phyloP scores from a whole-genome alignment of 2,113 vertebrate genomes.

The Lampris incognitus region DNA sequence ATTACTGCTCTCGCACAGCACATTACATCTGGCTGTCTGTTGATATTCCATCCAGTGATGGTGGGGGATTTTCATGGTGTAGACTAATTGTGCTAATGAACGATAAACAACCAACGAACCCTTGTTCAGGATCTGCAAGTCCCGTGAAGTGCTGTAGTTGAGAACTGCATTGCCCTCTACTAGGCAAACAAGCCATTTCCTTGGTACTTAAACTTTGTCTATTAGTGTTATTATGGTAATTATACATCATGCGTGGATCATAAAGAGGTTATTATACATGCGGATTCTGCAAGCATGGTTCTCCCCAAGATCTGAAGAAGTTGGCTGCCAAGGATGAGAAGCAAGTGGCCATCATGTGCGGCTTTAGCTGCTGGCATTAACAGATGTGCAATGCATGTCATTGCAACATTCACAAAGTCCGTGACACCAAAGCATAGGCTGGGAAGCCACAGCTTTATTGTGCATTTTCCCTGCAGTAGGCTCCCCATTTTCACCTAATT shows the following conservation, averaged over 20 bases:
- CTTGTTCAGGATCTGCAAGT: slow-evolving; percentile 29
- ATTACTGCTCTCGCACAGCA: slow-evolving; percentile 28
- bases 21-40: slow-evolving; percentile 38
- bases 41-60: slow-evolving; percentile 28
- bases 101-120: slow-evolving; percentile 37
- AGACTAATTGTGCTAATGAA: slow-evolving; percentile 43
- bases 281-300: slow-evolving; percentile 42
- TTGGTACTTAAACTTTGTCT: slow-evolving; percentile 63
- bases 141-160: slow-evolving; percentile 47
- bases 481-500: slow-evolving; percentile 12
- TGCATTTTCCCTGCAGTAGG: slow-evolving; percentile 26
- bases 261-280: slow-evolving; percentile 59
- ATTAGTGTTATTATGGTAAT: slow-evolving; percentile 76
- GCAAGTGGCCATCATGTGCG: slow-evolving; percentile 40
- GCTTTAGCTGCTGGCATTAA: slow-evolving; percentile 32
- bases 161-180: slow-evolving; percentile 46
- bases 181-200: slow-evolving; percentile 56
- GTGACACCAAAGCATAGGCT: slow-evolving; percentile 19
- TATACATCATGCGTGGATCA: slow-evolving; percentile 54
- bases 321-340: slow-evolving; percentile 38
- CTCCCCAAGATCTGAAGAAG: slow-evolving; percentile 40
- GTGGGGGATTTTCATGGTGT: slow-evolving; percentile 27
- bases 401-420: slow-evolving; percentile 40
- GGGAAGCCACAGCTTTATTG: slow-evolving; percentile 38
- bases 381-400: slow-evolving; percentile 37